Base-by-base conservation (phyloP, 2,797 vertebrate species). In the Antrozous pallidus region DNA sequence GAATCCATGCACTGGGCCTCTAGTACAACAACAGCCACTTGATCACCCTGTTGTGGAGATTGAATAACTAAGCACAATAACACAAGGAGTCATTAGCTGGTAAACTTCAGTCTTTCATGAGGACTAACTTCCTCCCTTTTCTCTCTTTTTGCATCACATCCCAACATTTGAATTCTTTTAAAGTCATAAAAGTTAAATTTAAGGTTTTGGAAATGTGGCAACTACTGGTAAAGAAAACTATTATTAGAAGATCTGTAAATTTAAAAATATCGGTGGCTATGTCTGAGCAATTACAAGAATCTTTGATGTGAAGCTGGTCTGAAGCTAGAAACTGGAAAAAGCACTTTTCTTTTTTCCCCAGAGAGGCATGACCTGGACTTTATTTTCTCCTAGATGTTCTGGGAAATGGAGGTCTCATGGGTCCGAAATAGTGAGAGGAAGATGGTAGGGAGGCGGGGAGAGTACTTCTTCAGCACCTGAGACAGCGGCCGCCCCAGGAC, bases 131-230 rank as follows among this genome's bases (percentile, higher is more conserved):
- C 5, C 33, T 61, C 26, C 38, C 45, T 49, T 42, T 18, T n/a
- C 14, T 31, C 18, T 78, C 11, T 47, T 74, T 81, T 54, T 54
- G 24, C 47, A 82, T 88, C 36, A 54, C 0, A 1, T 33, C 65
- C 38, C 65, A 67, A 42, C 7, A 17, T 75, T 36, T 75, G 33
- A 51, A 65, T 54, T 22, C 1, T 18, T 73, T 63, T 28, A 40
- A 49, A 31, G 13, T 36, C 56, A 36, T 24, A 54, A 28, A 36
- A 74, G 24, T 65, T 24, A 63, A 73, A 11, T 80, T 40, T 65
- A 65, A 81, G 17, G 38, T 26, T 93, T 73, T 67, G 36, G 24
- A 73, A 93, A 22, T 31, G 26, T 80, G 75, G 45, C 56, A 26
- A 61, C 45, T 87, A 17, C 54, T 51, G 36, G 49, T 47, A 45